These are phyloP conservation scores for Rostratula benghalensis DNA, from an alignment of 2,113 vertebrate species.

Conservation along the genomic window DNA sequence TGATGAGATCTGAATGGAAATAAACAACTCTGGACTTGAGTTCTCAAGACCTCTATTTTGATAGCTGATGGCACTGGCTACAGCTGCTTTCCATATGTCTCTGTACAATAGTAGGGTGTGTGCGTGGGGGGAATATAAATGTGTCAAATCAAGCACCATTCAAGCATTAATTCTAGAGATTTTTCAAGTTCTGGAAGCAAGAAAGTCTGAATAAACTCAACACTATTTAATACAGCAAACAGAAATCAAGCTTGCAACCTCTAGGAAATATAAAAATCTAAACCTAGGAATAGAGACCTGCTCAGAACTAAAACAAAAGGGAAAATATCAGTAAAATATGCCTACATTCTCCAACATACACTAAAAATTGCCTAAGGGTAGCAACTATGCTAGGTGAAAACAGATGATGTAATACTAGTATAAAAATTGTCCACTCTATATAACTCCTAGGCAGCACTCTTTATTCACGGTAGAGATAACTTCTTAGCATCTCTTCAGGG, in stretches of 20 bases:
- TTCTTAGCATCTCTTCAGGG: background rate
- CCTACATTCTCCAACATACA: background rate
- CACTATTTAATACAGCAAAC: background rate
- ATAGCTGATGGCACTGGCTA: constrained; percentile 10
- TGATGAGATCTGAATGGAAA: constrained; percentile 9
- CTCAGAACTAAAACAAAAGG: background rate
- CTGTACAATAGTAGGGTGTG: background rate
- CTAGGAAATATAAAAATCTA: background rate
- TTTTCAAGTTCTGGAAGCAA: background rate
- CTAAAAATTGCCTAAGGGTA: background rate
- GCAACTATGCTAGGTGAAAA: background rate
- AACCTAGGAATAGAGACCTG: background rate
- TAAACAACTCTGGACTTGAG: background rate
- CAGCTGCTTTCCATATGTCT: constrained; percentile 47
- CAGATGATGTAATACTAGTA: background rate
- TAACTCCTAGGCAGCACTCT: background rate
- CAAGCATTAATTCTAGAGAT: background rate
- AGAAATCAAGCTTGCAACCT: background rate
- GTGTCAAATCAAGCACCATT: constrained; percentile 32
- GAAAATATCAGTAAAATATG: background rate
- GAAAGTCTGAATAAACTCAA: background rate
- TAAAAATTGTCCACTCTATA: background rate
- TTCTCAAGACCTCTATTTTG: constrained; percentile 12
- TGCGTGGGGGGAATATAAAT: constrained; percentile 3
- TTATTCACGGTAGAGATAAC: background rate